Conservation (phyloP, 2,888 invertebrate genomes). For the Trypoxylon attenuatum region DNA sequence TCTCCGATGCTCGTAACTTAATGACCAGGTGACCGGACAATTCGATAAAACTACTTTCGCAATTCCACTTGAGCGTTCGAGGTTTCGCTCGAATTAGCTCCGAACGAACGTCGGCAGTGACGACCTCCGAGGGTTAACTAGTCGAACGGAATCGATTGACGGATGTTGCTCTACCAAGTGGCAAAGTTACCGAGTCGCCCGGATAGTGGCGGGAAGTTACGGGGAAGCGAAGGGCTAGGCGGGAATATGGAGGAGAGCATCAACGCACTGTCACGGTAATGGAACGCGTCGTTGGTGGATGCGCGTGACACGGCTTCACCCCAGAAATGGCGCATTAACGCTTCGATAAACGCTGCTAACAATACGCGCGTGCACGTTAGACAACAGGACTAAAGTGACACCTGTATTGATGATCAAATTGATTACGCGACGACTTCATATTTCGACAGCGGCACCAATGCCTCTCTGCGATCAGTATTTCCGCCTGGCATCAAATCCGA, state of each 20-base stretch:
- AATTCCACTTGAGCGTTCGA: slow-evolving; percentile 1
- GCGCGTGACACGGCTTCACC: slow-evolving; percentile 32
- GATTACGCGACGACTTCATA: slow-evolving; percentile 34
- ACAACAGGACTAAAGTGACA: not conserved
- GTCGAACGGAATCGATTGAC: not conserved
- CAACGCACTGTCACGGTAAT: slow-evolving; percentile 27
- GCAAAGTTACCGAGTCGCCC: not conserved
- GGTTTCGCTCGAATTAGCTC: not conserved
- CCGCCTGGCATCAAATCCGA: slow-evolving; percentile 5
- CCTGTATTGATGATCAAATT: slow-evolving; percentile 10
- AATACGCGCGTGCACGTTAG: slow-evolving; percentile 6
- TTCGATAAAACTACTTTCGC: no score
- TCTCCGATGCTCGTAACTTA: no score
- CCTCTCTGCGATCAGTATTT: slow-evolving; percentile 13
- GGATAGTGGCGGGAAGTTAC: not conserved
- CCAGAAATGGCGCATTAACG: slow-evolving; percentile 36
- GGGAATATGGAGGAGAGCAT: slow-evolving; percentile 16
- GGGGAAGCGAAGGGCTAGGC: slow-evolving; percentile 18
- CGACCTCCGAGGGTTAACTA: not conserved
- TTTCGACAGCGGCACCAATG: slow-evolving; percentile 23
- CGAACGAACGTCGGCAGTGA: no score
- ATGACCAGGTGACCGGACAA: no score
- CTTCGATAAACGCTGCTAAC: slow-evolving; percentile 38
- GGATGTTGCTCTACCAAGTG: not conserved
- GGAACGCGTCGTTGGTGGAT: slow-evolving; percentile 25